These are phyloP conservation scores for Eupithecia tripunctaria DNA, from an alignment of 2,888 invertebrate genomes.

Conservation along the genomic window DNA sequence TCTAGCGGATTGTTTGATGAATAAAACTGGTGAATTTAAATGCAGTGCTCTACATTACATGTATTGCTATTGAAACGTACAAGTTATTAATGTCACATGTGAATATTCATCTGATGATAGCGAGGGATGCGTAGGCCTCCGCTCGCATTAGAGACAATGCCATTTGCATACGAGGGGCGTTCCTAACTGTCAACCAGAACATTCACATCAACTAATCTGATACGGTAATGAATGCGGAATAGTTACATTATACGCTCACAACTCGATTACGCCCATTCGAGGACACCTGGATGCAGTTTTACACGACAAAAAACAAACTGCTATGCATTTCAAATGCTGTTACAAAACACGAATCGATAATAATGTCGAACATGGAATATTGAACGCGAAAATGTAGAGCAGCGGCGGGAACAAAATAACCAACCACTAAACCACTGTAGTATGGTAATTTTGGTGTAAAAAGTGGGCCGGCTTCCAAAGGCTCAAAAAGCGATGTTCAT, in stretches of 20 bases:
- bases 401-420: constrained; percentile 19
- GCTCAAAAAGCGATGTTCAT: constrained; percentile 72
- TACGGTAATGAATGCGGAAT: constrained; percentile 70
- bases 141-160: constrained; percentile 80
- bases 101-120: constrained; percentile 79
- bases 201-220: constrained; percentile 79
- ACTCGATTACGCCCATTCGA: constrained; percentile 54
- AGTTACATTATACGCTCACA: constrained; percentile 63
- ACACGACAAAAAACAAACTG: constrained; percentile 13
- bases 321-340: constrained; percentile 19
- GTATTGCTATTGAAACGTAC: constrained; percentile 28
- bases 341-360: constrained; percentile 14
- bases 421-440: constrained; percentile 26
- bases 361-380: constrained; percentile 13
- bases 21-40: constrained; percentile 1
- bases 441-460: constrained; percentile 66
- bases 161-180: constrained; percentile 81
- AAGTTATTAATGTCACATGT: constrained; percentile 60
- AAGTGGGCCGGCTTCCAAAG: constrained; percentile 65
- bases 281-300: constrained; percentile 25
- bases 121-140: constrained; percentile 71
- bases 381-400: constrained; percentile 11
- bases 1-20: neutral
- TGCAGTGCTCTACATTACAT: constrained; percentile 1
- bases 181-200: constrained; percentile 79